Percentiles rank a stretch among this genome's conserved stretches.
Conservation (phyloP, 2,797 vertebrate genomes). For the Poeciliopsis gracilis region DNA sequence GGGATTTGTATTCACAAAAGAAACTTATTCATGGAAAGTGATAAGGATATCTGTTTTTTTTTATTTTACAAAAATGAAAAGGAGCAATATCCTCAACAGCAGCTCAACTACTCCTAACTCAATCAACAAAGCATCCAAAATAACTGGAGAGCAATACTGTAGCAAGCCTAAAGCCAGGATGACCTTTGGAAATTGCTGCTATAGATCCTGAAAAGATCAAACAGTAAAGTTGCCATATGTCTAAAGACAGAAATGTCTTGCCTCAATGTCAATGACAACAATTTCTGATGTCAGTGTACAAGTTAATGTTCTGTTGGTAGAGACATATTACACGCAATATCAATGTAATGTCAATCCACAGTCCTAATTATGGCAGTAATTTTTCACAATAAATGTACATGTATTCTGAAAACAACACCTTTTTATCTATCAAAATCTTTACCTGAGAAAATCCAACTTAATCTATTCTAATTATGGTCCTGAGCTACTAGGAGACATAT, state of each 20-base stretch:
- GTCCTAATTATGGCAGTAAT: neutral
- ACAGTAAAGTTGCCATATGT: conserved; percentile 11
- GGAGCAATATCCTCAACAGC: conserved; percentile 12
- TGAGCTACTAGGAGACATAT: conserved; percentile 5
- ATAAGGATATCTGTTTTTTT: conserved; percentile 37
- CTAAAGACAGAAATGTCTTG: conserved; percentile 13
- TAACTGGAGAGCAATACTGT: conserved; percentile 43
- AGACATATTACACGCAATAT: neutral
- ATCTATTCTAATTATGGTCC: neutral
- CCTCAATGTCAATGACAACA: conserved; percentile 23
- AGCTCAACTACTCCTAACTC: conserved; percentile 10
- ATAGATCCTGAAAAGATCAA: conserved; percentile 11
- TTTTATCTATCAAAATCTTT: neutral
- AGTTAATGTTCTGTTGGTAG: neutral
- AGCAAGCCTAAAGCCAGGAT: conserved; percentile 47
- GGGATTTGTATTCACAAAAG: conserved; percentile 48
- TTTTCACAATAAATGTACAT: neutral
- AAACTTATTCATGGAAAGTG: conserved; percentile 52
- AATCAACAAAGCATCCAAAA: conserved; percentile 42
- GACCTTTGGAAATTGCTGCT: conserved; percentile 13
- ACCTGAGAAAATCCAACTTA: conserved; percentile 17
- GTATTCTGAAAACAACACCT: no score
- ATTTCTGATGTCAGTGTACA: conserved; percentile 12
- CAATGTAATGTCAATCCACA: neutral
- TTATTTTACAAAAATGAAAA: conserved; percentile 29